Evolutionary conservation across 2,888 invertebrate species (phyloP).

Genomic region (Folsomia manolachei): DNA sequence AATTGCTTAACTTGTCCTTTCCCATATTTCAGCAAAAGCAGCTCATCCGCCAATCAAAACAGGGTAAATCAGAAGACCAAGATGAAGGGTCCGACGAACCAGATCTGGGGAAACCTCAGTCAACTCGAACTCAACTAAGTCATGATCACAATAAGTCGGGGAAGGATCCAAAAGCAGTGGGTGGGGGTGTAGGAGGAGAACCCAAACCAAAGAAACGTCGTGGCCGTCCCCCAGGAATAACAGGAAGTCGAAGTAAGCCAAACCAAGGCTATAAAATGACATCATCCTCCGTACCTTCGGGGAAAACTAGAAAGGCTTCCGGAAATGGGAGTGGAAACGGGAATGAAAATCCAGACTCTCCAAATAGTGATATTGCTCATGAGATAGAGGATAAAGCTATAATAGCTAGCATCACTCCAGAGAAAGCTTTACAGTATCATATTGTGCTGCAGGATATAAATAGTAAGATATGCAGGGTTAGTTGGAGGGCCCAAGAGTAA

Average conservation of each 20-base stretch:
- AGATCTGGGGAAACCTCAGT: constrained; percentile 8
- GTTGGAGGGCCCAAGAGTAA: constrained; percentile 63
- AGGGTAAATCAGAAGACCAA: constrained; percentile 29
- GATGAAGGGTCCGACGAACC: constrained; percentile 27
- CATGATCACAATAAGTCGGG: not conserved
- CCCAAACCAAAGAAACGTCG: constrained; percentile 35
- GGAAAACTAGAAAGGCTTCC: constrained; percentile 14
- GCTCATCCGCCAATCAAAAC: constrained; percentile 30
- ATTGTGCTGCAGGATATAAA: constrained; percentile 76
- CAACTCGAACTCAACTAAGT: not conserved
- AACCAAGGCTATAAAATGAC: constrained; percentile 15
- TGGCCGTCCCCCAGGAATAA: constrained; percentile 41
- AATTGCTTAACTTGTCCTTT: not conserved
- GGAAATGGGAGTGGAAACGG: not conserved
- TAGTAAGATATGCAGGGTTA: constrained; percentile 69
- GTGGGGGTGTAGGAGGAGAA: constrained; percentile 15
- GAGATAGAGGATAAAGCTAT: constrained; percentile 61
- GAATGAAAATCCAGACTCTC: constrained; percentile 9
- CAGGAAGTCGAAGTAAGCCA: constrained; percentile 17
- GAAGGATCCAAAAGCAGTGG: constrained; percentile 3
- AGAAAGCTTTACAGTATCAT: constrained; percentile 69
- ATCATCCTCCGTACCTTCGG: not conserved
- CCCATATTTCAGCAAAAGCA: constrained; percentile 30
- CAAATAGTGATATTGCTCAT: constrained; percentile 52
- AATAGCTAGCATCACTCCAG: constrained; percentile 59